phyloP scores from a whole-genome alignment of 2,888 invertebrate genomes.

The Euzophera pinguis region DNA sequence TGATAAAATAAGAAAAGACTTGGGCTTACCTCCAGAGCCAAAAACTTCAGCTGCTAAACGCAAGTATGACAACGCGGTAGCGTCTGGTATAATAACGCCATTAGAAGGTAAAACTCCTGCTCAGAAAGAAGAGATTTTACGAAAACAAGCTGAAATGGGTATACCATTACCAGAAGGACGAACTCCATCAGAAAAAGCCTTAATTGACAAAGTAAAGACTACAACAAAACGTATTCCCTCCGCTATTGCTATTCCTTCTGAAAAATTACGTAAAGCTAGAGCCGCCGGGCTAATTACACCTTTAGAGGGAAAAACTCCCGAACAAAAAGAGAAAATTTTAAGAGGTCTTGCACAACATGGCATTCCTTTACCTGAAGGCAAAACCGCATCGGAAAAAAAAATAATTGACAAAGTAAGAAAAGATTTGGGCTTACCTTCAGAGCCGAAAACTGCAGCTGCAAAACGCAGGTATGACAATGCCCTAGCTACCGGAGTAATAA shows the following conservation, averaged over 20 bases:
- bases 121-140: constrained; percentile 17
- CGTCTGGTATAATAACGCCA: constrained; percentile 14
- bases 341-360: constrained; percentile 9
- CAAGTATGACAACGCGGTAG: constrained; percentile 16
- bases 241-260: constrained; percentile 7
- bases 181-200: constrained; percentile 18
- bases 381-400: constrained; percentile 17
- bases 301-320: constrained; percentile 15
- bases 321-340: constrained; percentile 18
- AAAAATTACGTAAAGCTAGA: constrained; percentile 17
- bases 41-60: constrained; percentile 17
- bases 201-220: constrained; percentile 16
- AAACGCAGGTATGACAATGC: too few species aligned
- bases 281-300: constrained; percentile 9
- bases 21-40: constrained; percentile 20
- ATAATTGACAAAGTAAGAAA: constrained; percentile 25
- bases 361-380: constrained; percentile 15
- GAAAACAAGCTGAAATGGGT: constrained; percentile 13
- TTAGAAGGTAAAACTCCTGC: constrained; percentile 16
- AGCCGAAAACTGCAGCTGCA: constrained; percentile 20
- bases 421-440: constrained; percentile 23
- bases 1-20: constrained; percentile 15
- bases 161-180: constrained; percentile 17
- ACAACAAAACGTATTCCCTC: neutral
- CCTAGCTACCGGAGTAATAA: constrained; percentile 19